A percentile compares a stretch with the other conserved stretches of the same genome.
Conservation (phyloP, 1,140 invertebrate species). For the Aphidius ervi region DNA sequence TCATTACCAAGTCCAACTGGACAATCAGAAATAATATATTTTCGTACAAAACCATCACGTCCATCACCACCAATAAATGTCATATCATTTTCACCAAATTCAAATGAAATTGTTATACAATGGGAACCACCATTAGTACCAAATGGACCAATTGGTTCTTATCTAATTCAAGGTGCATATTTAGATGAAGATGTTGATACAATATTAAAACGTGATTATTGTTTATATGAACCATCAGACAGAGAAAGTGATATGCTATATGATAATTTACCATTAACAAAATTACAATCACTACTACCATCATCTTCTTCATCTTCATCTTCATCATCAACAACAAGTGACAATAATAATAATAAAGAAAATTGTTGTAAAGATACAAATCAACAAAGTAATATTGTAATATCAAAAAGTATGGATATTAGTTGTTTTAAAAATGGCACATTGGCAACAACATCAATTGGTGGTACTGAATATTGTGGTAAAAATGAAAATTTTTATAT, state of each 20-base stretch:
- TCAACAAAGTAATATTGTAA: no score
- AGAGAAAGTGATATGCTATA: no score
- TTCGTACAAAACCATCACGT: conserved; percentile 58
- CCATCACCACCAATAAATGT: conserved; percentile 58
- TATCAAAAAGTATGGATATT: no score
- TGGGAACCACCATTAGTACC: conserved; percentile 62
- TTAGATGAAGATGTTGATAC: conserved; percentile 45
- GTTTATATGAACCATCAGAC: conserved; percentile 35
- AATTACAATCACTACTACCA: no score
- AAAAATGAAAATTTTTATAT: conserved; percentile 7
- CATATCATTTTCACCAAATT: conserved; percentile 39
- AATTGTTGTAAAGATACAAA: no score
- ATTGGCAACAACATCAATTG: no score
- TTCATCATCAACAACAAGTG: no score
- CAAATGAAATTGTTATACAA: conserved; percentile 52
- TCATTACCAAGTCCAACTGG: conserved; percentile 43
- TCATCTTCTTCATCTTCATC: no score
- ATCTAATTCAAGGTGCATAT: conserved; percentile 53
- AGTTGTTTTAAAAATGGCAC: no score
- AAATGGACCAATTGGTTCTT: conserved; percentile 65
- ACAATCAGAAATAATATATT: conserved; percentile 58
- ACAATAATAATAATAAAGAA: no score
- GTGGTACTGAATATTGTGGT: no score
- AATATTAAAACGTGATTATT: conserved; percentile 58
- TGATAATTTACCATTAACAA: no score